phyloP scores from a whole-genome alignment of 2,888 invertebrate genomes.

The Lomographa bimaculata region DNA sequence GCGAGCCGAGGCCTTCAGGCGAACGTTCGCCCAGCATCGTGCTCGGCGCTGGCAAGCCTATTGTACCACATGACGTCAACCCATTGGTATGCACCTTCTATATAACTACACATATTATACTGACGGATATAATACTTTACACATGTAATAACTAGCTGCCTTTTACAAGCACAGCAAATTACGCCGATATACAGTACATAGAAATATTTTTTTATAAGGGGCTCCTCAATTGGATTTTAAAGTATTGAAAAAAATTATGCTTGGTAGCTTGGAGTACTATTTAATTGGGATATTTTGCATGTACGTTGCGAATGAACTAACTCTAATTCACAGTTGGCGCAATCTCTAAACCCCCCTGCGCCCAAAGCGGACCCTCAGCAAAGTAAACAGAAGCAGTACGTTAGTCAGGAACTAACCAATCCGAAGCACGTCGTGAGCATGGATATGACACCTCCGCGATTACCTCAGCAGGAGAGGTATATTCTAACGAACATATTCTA shows the following conservation, averaged over 20 bases:
- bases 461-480: conserved; percentile 61
- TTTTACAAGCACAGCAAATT: too few species aligned
- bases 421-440: conserved; percentile 56
- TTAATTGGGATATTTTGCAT: too few species aligned
- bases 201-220: too few species aligned
- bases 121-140: too few species aligned
- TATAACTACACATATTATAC: too few species aligned
- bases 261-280: too few species aligned
- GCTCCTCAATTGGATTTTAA: too few species aligned
- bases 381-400: conserved; percentile 57
- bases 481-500: too few species aligned
- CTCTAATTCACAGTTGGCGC: conserved; percentile 64
- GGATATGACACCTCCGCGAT: conserved; percentile 61
- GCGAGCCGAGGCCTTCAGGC: conserved; percentile 58
- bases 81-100: conserved; percentile 62
- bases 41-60: conserved; percentile 75
- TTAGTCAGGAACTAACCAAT: conserved; percentile 59
- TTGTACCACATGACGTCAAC: conserved; percentile 68
- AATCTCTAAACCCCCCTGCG: conserved; percentile 55
- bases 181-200: too few species aligned
- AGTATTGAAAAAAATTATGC: too few species aligned
- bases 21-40: conserved; percentile 76
- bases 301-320: too few species aligned
- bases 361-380: conserved; percentile 44
- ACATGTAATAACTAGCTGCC: too few species aligned